phyloP scores from a whole-genome alignment of 2,888 invertebrate genomes.

The Drosophila rellima region DNA sequence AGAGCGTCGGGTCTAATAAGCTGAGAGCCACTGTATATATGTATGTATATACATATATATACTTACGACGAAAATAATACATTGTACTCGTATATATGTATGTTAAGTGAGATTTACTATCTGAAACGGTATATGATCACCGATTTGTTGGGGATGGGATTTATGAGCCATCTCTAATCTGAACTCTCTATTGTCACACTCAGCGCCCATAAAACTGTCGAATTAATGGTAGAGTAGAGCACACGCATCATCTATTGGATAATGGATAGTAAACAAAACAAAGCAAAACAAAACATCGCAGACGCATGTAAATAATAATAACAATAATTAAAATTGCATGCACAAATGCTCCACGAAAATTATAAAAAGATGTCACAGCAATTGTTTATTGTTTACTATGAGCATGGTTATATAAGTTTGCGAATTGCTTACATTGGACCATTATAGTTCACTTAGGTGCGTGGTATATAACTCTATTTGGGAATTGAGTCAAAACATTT shows the following conservation, averaged over 20 bases:
- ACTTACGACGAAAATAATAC: slow-evolving; percentile 6
- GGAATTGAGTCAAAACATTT: slow-evolving; percentile 47
- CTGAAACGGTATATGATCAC: slow-evolving; percentile 44
- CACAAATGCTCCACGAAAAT: slow-evolving; percentile 61
- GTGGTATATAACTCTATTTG: slow-evolving; percentile 15
- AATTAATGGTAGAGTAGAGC: slow-evolving; percentile 32
- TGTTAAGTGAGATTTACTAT: slow-evolving; percentile 21
- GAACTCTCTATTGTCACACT: slow-evolving; percentile 49
- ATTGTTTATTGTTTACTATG: slow-evolving; percentile 32
- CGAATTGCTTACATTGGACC: slow-evolving; percentile 38
- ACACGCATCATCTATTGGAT: slow-evolving; percentile 63
- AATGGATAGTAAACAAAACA: slow-evolving; percentile 68
- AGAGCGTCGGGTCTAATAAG: no score
- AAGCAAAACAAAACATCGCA: slow-evolving; percentile 14
- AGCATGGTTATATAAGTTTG: slow-evolving; percentile 47
- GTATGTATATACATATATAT: background rate
- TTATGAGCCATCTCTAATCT: slow-evolving; percentile 68
- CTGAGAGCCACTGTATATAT: no score
- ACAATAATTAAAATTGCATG: slow-evolving; percentile 76
- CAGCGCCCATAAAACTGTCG: slow-evolving; percentile 58
- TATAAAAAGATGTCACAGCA: slow-evolving; percentile 49
- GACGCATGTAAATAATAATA: slow-evolving; percentile 70
- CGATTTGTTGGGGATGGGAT: slow-evolving; percentile 17
- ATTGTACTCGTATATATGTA: background rate
- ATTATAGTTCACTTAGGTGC: slow-evolving; percentile 39